A percentile compares a stretch with the other conserved stretches of the same genome.
These are phyloP conservation scores for Ophion costatus DNA, from an alignment of 2,888 invertebrate genomes.

Conservation along the genomic window DNA sequence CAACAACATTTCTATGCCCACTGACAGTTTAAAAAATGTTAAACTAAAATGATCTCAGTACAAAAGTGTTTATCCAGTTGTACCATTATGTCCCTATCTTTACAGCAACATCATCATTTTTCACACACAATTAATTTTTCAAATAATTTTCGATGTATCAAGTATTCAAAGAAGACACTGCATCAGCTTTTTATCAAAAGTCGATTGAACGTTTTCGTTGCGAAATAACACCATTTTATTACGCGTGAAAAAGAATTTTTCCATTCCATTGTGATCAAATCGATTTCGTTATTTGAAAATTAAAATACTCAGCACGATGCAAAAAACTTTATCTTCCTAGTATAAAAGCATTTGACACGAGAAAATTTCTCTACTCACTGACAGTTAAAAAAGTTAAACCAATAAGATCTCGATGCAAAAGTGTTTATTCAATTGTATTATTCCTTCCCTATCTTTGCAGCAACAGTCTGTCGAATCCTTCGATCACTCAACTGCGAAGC, in stretches of 20 bases:
- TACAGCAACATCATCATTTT: slow-evolving; percentile 71
- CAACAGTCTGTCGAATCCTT: slow-evolving; percentile 62
- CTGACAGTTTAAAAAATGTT: not conserved
- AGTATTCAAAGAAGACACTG: not conserved
- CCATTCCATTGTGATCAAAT: no score
- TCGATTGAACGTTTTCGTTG: not conserved
- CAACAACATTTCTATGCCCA: not conserved
- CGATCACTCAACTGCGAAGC: slow-evolving; percentile 68
- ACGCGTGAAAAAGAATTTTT: no score
- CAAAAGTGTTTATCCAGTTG: not conserved
- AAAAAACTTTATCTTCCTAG: not conserved
- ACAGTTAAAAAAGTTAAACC: not conserved
- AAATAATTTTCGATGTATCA: not conserved
- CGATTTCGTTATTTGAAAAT: not conserved
- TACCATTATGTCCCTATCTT: slow-evolving; percentile 42
- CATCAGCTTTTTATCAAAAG: not conserved
- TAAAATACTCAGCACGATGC: not conserved
- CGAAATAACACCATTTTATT: not conserved
- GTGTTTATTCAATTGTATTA: not conserved
- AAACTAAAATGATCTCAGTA: not conserved
- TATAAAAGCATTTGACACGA: not conserved
- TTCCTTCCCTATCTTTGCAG: slow-evolving; percentile 64
- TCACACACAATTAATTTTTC: not conserved
- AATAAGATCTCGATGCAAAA: not conserved
- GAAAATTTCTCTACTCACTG: not conserved